A percentile compares a stretch with the other conserved stretches of the same genome.
Conservation (phyloP, 2,888 invertebrate genomes). For the Drosophila ustulata region DNA sequence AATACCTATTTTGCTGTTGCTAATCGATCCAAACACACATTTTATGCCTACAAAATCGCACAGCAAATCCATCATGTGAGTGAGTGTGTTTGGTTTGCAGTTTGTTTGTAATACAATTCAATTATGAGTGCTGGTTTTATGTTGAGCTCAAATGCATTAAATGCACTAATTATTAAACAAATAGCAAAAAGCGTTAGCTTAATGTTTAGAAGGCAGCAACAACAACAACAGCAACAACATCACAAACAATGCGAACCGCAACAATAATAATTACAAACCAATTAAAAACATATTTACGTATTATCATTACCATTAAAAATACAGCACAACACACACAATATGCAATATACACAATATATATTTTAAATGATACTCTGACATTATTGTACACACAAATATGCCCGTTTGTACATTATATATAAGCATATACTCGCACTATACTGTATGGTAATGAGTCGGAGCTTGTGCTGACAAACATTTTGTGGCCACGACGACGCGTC, state of each 20-base stretch:
- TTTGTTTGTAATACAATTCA: constrained; percentile 42
- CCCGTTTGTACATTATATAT: not conserved
- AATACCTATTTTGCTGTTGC: constrained; percentile 23
- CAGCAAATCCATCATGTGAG: constrained; percentile 44
- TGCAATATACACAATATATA: not conserved
- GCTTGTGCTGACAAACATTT: constrained; percentile 45
- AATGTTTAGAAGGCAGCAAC: constrained; percentile 12
- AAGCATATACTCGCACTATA: not conserved
- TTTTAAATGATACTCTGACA: not conserved
- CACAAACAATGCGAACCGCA: constrained; percentile 50
- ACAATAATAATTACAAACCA: constrained; percentile 75
- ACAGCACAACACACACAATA: constrained; percentile 3
- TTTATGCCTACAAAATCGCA: constrained; percentile 26
- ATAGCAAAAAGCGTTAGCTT: constrained; percentile 35
- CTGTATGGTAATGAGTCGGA: constrained; percentile 2
- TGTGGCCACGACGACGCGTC: constrained; percentile 41
- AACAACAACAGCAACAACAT: constrained; percentile 17
- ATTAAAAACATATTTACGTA: constrained; percentile 71
- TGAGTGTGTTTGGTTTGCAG: not conserved
- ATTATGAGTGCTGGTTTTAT: constrained; percentile 41
- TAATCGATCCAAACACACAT: constrained; percentile 26
- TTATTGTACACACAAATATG: not conserved
- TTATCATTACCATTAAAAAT: constrained; percentile 27
- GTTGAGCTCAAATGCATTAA: constrained; percentile 53
- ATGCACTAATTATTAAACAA: constrained; percentile 69